Evolutionary conservation across 2,888 invertebrate genomes (phyloP).

Genomic region (Ferdinandea cuprea): DNA sequence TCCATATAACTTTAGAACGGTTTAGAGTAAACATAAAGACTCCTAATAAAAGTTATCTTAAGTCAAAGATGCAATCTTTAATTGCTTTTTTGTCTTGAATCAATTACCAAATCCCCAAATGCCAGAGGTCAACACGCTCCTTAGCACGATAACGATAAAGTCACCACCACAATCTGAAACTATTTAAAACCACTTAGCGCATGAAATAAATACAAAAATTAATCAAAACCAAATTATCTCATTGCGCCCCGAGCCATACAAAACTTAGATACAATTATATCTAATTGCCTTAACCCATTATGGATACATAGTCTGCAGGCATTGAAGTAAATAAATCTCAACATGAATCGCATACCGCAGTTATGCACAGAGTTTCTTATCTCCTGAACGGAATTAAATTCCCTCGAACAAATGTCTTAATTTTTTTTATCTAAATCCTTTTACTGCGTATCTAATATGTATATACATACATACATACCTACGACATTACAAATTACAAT

Average conservation of each 20-base stretch:
- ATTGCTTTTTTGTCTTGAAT: no score
- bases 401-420: not conserved
- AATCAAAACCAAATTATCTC: slow-evolving; percentile 44
- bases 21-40: no score
- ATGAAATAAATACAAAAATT: slow-evolving; percentile 42
- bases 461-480: not conserved
- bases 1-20: no score
- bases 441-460: slow-evolving; percentile 24
- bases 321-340: slow-evolving; percentile 28
- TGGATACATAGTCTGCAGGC: slow-evolving; percentile 12
- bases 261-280: slow-evolving; percentile 49
- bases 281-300: slow-evolving; percentile 49
- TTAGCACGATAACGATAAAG: no score
- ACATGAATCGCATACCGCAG: not conserved
- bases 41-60: no score
- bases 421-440: slow-evolving; percentile 39
- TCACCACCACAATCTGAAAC: slow-evolving; percentile 12
- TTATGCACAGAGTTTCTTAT: not conserved
- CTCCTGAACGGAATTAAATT: slow-evolving; percentile 1
- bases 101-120: no score
- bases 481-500: slow-evolving; percentile 10
- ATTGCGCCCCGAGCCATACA: slow-evolving; percentile 30
- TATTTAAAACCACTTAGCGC: slow-evolving; percentile 43
- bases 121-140: no score
- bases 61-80: no score